Percentiles rank a stretch among this genome's conserved stretches.
These are phyloP conservation scores for Masticophis lateralis DNA, from an alignment of 2,797 vertebrate species.

Conservation along the genomic window DNA sequence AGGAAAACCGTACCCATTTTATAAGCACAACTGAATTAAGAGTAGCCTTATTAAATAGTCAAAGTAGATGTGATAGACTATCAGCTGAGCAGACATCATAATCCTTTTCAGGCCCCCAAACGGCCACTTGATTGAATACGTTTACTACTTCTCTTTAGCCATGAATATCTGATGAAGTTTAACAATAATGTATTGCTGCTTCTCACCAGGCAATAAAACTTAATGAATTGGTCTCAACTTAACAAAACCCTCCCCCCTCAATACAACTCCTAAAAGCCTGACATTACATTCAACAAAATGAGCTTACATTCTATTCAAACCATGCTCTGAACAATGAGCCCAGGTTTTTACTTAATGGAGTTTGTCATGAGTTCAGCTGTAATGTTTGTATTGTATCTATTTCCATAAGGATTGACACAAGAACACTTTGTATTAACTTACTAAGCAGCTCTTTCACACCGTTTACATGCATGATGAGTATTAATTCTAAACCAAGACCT, in stretches of 20 bases:
- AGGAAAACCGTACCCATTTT: constrained; percentile 48
- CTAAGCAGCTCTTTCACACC: constrained; percentile 99
- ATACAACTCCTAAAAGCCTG: constrained; percentile 97
- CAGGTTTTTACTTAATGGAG: constrained; percentile 96
- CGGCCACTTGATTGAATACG: constrained; percentile 99
- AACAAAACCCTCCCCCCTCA: constrained; percentile 91
- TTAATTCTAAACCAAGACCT: constrained; percentile 96
- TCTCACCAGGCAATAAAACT: constrained; percentile 99
- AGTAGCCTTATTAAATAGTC: constrained; percentile 79
- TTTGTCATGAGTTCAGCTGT: constrained; percentile 98
- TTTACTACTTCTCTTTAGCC: constrained; percentile 99
- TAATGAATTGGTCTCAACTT: constrained; percentile 99
- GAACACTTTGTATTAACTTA: constrained; percentile 98
- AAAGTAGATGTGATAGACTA: constrained; percentile 90
- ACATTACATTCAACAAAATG: constrained; percentile 99
- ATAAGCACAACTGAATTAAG: constrained; percentile 68
- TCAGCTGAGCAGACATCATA: constrained; percentile 94
- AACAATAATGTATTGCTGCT: constrained; percentile 97
- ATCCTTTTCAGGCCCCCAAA: constrained; percentile 78
- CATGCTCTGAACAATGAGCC: constrained; percentile 83
- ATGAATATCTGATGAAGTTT: constrained; percentile 99
- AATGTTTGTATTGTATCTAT: constrained; percentile 99
- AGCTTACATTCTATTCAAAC: constrained; percentile 94
- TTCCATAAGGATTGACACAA: constrained; percentile 99
- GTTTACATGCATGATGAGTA: constrained; percentile 98